Conservation (phyloP, 2,113 vertebrate genomes). For the Tyrannus savana region DNA sequence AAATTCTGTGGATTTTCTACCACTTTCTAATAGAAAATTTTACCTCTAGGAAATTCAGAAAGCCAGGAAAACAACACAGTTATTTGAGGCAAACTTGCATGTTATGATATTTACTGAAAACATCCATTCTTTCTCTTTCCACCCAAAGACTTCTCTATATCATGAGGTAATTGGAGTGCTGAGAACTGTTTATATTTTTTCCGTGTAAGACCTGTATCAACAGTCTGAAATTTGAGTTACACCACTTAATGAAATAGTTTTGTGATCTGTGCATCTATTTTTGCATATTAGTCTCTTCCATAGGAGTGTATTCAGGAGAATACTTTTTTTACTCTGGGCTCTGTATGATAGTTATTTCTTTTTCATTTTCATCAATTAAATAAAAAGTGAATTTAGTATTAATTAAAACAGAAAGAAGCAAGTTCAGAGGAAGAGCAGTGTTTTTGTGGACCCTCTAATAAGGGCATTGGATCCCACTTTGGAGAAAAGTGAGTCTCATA, state of each 20-base stretch:
- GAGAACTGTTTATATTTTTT: not conserved
- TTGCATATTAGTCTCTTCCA: not conserved
- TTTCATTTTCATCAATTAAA: not conserved
- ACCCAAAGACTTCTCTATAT: not conserved
- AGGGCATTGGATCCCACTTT: not conserved
- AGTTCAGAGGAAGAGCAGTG: not conserved
- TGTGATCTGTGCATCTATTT: not conserved
- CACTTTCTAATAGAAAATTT: conserved; percentile 9
- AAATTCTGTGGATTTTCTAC: conserved; percentile 20
- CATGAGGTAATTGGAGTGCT: not conserved
- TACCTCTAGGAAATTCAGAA: conserved; percentile 32
- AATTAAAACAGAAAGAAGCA: not conserved
- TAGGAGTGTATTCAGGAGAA: not conserved
- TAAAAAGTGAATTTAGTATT: not conserved
- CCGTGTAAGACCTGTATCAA: not conserved
- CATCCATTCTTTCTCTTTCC: not conserved
- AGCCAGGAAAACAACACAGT: not conserved
- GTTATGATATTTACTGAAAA: not conserved
- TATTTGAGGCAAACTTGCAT: not conserved
- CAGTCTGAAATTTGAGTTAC: not conserved
- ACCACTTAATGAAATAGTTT: not conserved
- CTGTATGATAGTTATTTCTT: not conserved
- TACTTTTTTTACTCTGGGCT: not conserved
- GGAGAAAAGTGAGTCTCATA: not conserved
- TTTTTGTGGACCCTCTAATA: not conserved